Percentiles rank a stretch among this genome's conserved stretches.
Evolutionary conservation across 2,797 vertebrate genomes (phyloP).

Genomic region (Yasuhikotakia modesta): DNA sequence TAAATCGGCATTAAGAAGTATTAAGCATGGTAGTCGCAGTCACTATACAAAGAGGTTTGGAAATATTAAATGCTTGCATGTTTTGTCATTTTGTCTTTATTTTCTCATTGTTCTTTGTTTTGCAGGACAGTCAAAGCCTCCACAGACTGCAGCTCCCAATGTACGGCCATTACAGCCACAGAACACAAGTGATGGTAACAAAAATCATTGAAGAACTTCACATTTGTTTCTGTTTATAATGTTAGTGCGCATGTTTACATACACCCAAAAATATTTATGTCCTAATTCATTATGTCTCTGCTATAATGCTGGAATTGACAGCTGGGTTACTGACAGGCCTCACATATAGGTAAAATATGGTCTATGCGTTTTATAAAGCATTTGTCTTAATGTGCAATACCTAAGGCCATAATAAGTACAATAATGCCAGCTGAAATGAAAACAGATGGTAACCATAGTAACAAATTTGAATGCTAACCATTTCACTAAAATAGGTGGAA

Average conservation of each 20-base stretch:
- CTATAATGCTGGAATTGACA: not conserved
- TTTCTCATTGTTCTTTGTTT: constrained; percentile 3
- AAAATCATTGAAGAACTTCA: no score
- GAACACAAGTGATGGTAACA: constrained; percentile 69
- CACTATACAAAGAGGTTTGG: not conserved
- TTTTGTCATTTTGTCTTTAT: not conserved
- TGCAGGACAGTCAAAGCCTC: constrained; percentile 72
- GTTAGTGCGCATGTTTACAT: not conserved
- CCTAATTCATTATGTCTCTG: not conserved
- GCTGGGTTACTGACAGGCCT: no score
- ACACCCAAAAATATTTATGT: not conserved
- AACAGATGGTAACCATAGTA: not conserved
- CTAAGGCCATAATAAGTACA: no score
- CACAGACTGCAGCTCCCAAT: constrained; percentile 60
- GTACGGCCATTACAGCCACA: constrained; percentile 68
- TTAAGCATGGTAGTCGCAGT: not conserved
- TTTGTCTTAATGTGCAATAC: no score
- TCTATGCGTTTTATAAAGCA: not conserved
- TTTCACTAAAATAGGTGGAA: not conserved
- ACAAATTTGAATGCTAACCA: constrained; percentile 8
- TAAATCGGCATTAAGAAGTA: not conserved
- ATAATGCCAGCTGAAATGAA: not conserved
- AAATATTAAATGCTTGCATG: no score
- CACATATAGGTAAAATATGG: no score
- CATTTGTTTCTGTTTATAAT: not conserved